phyloP scores from a whole-genome alignment of 2,888 invertebrate species.

The Cephus runcator region DNA sequence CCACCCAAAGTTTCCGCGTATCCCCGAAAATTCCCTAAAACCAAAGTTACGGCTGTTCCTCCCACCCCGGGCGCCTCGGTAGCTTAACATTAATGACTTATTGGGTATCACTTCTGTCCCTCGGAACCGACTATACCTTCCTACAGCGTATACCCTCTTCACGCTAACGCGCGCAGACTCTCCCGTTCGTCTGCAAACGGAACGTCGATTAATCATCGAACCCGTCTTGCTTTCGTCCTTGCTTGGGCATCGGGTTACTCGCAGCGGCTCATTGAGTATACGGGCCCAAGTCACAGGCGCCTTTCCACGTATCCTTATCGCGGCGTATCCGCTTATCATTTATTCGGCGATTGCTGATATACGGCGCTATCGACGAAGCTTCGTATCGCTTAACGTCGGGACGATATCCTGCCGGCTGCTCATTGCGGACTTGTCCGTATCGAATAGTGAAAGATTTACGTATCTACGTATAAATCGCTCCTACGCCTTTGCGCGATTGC shows the following conservation, averaged over 20 bases:
- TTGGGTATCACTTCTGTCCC: neutral
- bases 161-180: neutral
- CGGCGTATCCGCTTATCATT: slow-evolving; percentile 26
- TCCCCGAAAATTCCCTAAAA: no score
- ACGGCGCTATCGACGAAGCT: neutral
- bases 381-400: neutral
- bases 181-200: neutral
- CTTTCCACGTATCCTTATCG: slow-evolving; percentile 38
- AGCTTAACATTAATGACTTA: neutral
- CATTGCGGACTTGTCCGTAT: neutral
- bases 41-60: no score
- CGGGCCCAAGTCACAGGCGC: slow-evolving; percentile 22
- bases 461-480: no score
- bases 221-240: slow-evolving; percentile 24
- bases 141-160: neutral
- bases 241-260: slow-evolving; percentile 32
- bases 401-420: neutral
- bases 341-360: slow-evolving; percentile 8
- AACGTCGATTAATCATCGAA: slow-evolving; percentile 29
- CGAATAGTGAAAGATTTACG: neutral
- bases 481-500: no score
- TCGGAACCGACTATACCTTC: neutral
- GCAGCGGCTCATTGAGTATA: slow-evolving; percentile 39
- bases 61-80: no score
- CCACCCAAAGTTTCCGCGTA: no score